Base-by-base conservation (phyloP, 2,888 invertebrate species). In the Rotaria socialis region DNA sequence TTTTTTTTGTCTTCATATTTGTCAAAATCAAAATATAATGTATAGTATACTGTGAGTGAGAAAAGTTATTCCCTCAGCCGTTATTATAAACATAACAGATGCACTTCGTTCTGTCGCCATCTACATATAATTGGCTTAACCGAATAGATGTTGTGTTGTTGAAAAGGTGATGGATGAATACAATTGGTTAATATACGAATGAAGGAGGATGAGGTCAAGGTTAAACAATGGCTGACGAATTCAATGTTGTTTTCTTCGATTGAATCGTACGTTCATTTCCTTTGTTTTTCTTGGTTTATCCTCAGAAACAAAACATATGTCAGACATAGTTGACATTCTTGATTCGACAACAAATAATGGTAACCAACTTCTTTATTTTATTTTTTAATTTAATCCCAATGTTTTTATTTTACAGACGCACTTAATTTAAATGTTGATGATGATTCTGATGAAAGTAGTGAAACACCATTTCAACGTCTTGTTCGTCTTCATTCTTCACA, bases 321-420 rank as follows among this genome's bases (percentile, higher is more conserved):
- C 80, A 80, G 80, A 80, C 80, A 80, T 80, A 47, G 43, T 80
- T 16, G 80, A 80, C 47, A 47, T 80, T 47, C 80, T 80, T 80
- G 80, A 80, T 47, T 80, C 80, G 10, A 80, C 80, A 8, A 80
- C 10, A 35, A 47, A 11, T 24, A 47, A 47, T n/a, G 80, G 80
- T 80, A 47, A 67, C 19, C 0, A 67, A 7, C 27, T 19, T 35
- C 5, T 67, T 19, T 58, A 11, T n/a, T 67, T 16, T 19, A 14
- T 35, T 67, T 19, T 67, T 19, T 11, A 5, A 0, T 67, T 67
- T 6, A n/a, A n/a, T n/a, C n/a, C n/a, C n/a, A n/a, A n/a, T 27
- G 14, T 35, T 16, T 19, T 67, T 35, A 58, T 35, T 67, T 6
- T 35, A 35, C 10, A 67, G 80, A 80, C 47, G 22, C 47, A 24